Conservation (phyloP, 2,113 vertebrate genomes). For the Ophiodon elongatus region DNA sequence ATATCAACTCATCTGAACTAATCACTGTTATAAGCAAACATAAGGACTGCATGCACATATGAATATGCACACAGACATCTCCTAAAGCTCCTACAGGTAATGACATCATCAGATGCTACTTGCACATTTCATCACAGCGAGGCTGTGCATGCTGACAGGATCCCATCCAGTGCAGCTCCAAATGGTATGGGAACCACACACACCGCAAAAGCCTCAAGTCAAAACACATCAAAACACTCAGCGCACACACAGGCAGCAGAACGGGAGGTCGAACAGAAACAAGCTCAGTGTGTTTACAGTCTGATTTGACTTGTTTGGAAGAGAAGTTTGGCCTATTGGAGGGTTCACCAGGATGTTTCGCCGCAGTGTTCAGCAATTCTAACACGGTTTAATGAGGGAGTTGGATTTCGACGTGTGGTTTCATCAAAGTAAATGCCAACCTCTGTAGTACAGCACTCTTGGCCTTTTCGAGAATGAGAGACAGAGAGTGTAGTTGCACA, state of each 20-base stretch:
- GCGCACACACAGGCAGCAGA: conserved; percentile 38
- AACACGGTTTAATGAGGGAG: conserved; percentile 63
- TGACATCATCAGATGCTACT: conserved; percentile 66
- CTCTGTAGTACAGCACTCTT: conserved; percentile 55
- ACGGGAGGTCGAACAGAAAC: conserved; percentile 60
- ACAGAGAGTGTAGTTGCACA: conserved; percentile 32
- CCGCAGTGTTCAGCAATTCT: conserved; percentile 45
- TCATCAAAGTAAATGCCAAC: conserved; percentile 70
- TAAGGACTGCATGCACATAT: background rate
- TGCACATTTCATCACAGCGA: conserved; percentile 51
- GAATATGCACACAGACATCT: background rate
- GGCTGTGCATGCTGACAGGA: conserved; percentile 52
- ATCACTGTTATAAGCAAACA: conserved; percentile 46
- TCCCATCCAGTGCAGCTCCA: conserved; percentile 46
- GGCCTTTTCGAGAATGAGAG: conserved; percentile 57
- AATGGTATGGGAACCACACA: conserved; percentile 57
- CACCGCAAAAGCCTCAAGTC: conserved; percentile 70
- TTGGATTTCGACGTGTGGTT: conserved; percentile 72
- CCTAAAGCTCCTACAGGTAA: conserved; percentile 32
- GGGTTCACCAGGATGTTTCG: conserved; percentile 50
- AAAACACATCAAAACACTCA: conserved; percentile 76
- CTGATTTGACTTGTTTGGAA: conserved; percentile 62
- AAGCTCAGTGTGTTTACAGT: conserved; percentile 69
- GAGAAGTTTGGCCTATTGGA: conserved; percentile 39
- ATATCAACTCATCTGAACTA: conserved; percentile 52